Evolutionary conservation across 2,888 invertebrate species (phyloP).

Genomic region (Deilephila elpenor): DNA sequence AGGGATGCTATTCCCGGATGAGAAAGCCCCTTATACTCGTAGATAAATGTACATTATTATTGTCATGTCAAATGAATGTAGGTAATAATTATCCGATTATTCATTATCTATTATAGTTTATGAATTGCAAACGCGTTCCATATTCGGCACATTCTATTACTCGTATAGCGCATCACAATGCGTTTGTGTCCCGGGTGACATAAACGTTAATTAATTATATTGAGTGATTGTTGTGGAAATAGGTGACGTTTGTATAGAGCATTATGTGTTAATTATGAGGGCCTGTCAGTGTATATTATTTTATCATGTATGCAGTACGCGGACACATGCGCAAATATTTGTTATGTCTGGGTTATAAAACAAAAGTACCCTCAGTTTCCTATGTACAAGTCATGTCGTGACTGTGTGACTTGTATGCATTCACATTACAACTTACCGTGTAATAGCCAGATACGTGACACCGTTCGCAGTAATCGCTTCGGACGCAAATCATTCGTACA

Average conservation of each 20-base stretch:
- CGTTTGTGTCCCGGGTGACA: neutral
- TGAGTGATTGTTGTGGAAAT: conserved; percentile 24
- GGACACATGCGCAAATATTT: too few species aligned
- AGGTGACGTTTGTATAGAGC: neutral
- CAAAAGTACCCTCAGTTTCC: neutral
- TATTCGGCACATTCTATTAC: conserved; percentile 12
- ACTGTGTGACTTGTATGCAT: neutral
- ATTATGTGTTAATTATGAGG: conserved; percentile 8
- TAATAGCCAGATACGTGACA: conserved; percentile 5
- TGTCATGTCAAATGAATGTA: neutral
- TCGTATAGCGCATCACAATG: conserved; percentile 15
- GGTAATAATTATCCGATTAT: neutral
- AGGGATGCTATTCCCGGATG: too few species aligned
- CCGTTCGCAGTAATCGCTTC: conserved; percentile 8
- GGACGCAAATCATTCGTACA: conserved; percentile 19
- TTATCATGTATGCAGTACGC: too few species aligned
- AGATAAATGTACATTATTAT: too few species aligned
- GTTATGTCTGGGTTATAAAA: neutral
- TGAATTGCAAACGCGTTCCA: neutral
- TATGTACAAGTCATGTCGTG: too few species aligned
- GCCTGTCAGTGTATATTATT: neutral
- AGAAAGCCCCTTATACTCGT: too few species aligned
- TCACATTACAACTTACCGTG: neutral
- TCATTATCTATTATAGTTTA: neutral
- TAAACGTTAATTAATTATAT: conserved; percentile 14